phyloP scores from a whole-genome alignment of 2,113 vertebrate genomes.

The Etheostoma spectabile region DNA sequence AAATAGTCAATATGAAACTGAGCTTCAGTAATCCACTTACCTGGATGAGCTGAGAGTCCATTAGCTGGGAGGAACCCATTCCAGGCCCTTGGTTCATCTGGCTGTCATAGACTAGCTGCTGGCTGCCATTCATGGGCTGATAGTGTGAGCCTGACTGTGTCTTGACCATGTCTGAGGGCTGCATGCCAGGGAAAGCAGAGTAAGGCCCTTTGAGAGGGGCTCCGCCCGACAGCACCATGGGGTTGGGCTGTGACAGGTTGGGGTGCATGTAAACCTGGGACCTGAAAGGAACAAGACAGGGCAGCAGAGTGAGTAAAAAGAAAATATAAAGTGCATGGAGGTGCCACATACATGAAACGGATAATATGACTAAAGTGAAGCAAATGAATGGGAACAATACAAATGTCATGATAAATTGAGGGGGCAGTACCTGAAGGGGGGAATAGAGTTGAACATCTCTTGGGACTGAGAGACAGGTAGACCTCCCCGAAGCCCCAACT shows the following conservation, averaged over 20 bases:
- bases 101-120: conserved; percentile 93
- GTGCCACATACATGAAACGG: not conserved
- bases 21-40: conserved; percentile 70
- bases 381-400: not conserved
- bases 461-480: conserved; percentile 98
- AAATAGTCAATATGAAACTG: not conserved
- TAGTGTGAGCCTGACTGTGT: conserved; percentile 94
- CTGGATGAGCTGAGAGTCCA: conserved; percentile 99
- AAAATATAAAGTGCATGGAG: not conserved
- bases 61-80: conserved; percentile 95
- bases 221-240: conserved; percentile 96
- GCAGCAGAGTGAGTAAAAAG: not conserved
- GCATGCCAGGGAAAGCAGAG: conserved; percentile 95
- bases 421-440: conserved; percentile 91
- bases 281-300: conserved; percentile 71
- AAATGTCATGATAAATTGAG: not conserved
- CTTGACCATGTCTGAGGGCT: conserved; percentile 97
- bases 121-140: conserved; percentile 95
- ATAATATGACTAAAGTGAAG: not conserved
- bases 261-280: conserved; percentile 99
- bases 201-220: conserved; percentile 94
- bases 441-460: conserved; percentile 97
- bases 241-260: conserved; percentile 94
- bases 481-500: conserved; percentile 94
- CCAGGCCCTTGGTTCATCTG: conserved; percentile 92